Percentiles rank a stretch among this genome's conserved stretches.
Conservation (phyloP, 1,140 invertebrate species). For the Dendrolimus punctatus region DNA sequence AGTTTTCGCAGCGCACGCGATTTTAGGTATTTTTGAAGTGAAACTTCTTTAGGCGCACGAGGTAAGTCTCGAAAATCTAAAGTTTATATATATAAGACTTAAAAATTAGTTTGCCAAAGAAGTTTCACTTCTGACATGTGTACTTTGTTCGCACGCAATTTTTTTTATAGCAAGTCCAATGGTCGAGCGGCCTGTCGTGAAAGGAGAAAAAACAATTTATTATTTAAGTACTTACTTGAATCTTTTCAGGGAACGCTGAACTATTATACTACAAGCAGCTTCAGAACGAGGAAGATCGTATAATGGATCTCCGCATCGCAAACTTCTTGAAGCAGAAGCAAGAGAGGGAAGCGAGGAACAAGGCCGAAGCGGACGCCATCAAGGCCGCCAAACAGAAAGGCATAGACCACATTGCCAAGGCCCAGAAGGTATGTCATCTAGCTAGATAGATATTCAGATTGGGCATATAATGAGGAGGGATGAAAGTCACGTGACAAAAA, state of each 20-base stretch:
- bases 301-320: slow-evolving; percentile 51
- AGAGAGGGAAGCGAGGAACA: slow-evolving; percentile 48
- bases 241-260: slow-evolving; percentile 54
- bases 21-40: no score
- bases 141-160: no score
- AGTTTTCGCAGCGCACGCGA: no score
- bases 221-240: neutral
- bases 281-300: slow-evolving; percentile 61
- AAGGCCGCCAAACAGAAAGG: slow-evolving; percentile 65
- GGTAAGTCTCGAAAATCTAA: no score
- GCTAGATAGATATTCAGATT: no score
- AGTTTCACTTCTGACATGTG: neutral
- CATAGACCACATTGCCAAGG: slow-evolving; percentile 61
- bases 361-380: slow-evolving; percentile 45
- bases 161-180: no score
- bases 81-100: no score
- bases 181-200: no score
- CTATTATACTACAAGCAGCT: slow-evolving; percentile 61
- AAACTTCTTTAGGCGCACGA: no score
- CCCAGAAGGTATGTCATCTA: slow-evolving; percentile 42
- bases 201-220: no score
- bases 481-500: no score
- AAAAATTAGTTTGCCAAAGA: neutral
- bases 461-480: no score
- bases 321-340: slow-evolving; percentile 57